Conservation (phyloP, 1,140 invertebrate species). For the Maniola jurtina region DNA sequence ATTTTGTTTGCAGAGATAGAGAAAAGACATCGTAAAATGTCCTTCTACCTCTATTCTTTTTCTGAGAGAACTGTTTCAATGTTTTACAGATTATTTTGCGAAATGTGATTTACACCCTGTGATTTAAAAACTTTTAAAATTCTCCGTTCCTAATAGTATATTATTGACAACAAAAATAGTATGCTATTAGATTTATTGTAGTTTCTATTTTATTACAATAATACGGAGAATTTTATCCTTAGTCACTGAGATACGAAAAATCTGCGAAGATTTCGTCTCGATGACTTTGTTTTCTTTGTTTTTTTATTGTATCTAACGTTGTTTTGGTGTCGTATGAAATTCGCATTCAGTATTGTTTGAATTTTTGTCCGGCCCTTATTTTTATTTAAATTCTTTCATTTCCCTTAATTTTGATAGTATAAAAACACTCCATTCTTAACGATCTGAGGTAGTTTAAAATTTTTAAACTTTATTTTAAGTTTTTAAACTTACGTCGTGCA, state of each 20-base stretch:
- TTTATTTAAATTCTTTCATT: no score
- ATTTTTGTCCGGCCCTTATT: no score
- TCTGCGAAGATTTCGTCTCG: slow-evolving; percentile 56
- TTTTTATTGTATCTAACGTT: slow-evolving; percentile 1
- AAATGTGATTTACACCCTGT: slow-evolving; percentile 11
- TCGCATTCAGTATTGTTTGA: neutral
- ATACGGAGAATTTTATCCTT: slow-evolving; percentile 41
- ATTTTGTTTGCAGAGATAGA: slow-evolving; percentile 22
- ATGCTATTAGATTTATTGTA: slow-evolving; percentile 26
- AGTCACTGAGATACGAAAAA: slow-evolving; percentile 47
- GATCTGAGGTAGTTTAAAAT: no score
- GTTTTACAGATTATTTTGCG: slow-evolving; percentile 16
- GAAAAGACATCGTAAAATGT: slow-evolving; percentile 41
- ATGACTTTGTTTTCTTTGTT: slow-evolving; percentile 44
- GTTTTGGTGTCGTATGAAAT: neutral
- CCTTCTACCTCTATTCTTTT: slow-evolving; percentile 31
- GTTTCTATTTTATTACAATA: slow-evolving; percentile 3
- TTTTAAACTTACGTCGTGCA: no score
- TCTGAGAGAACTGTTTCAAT: slow-evolving; percentile 14
- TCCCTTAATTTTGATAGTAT: no score
- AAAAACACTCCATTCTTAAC: no score
- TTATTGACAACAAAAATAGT: no score
- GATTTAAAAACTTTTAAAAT: slow-evolving; percentile 3
- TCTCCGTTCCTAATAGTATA: slow-evolving; percentile 13
- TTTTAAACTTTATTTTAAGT: no score